Evolutionary conservation across 2,888 invertebrate species (phyloP).

Genomic region (Hypomecis punctinalis): DNA sequence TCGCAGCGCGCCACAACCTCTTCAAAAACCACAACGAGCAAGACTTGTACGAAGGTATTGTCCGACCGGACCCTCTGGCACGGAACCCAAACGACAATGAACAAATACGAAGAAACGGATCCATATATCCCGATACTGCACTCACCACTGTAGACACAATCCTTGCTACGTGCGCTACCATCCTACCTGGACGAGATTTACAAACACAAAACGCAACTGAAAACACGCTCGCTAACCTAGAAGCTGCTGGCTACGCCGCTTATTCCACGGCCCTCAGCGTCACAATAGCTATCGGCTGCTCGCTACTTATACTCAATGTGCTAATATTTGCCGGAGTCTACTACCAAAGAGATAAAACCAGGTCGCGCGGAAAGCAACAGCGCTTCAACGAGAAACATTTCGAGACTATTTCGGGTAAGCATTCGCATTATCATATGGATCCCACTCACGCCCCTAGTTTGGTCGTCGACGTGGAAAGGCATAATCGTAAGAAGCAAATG

Average conservation of each 20-base stretch:
- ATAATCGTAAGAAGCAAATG: constrained; percentile 75
- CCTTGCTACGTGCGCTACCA: constrained; percentile 89
- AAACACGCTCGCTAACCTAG: constrained; percentile 91
- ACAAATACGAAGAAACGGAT: constrained; percentile 82
- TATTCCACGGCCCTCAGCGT: constrained; percentile 91
- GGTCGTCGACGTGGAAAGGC: constrained; percentile 91
- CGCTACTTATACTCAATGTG: constrained; percentile 91
- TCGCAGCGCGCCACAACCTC: constrained; percentile 93
- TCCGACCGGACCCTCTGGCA: constrained; percentile 93
- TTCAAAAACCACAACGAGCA: constrained; percentile 95
- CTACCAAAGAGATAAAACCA: constrained; percentile 91
- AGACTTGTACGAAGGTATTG: constrained; percentile 94
- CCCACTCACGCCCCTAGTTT: constrained; percentile 92
- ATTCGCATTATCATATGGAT: constrained; percentile 91
- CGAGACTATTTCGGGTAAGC: constrained; percentile 91
- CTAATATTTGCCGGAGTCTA: constrained; percentile 94
- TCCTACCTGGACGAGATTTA: constrained; percentile 82
- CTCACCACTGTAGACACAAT: constrained; percentile 89
- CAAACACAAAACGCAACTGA: constrained; percentile 84
- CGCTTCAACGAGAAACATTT: constrained; percentile 89
- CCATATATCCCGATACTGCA: constrained; percentile 84
- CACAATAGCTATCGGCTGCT: constrained; percentile 93
- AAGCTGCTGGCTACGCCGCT: constrained; percentile 91
- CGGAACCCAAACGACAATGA: constrained; percentile 86
- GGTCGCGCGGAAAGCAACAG: constrained; percentile 88